Evolutionary conservation across 2,888 invertebrate genomes (phyloP).

Genomic region (Fragum sueziense): DNA sequence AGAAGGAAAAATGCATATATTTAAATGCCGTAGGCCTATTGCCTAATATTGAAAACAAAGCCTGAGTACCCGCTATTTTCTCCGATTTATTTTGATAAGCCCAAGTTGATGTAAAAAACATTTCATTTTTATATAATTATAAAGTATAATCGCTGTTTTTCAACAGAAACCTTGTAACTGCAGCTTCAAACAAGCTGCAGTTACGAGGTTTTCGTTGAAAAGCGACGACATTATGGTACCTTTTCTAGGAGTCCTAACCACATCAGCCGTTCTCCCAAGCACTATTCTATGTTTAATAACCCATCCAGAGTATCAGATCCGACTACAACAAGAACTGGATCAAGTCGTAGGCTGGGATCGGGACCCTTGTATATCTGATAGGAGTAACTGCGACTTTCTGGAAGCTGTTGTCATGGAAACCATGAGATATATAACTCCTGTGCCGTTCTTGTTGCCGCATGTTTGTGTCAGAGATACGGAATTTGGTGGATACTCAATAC

Average conservation of each 20-base stretch:
- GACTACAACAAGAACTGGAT: not conserved
- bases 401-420: not conserved
- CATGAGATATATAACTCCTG: not conserved
- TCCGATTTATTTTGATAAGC: too few species aligned
- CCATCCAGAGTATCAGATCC: not conserved
- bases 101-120: too few species aligned
- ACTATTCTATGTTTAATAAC: not conserved
- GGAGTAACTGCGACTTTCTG: not conserved
- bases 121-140: too few species aligned
- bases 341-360: not conserved
- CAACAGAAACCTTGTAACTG: too few species aligned
- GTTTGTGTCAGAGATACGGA: not conserved
- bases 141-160: too few species aligned
- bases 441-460: not conserved
- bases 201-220: too few species aligned
- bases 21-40: too few species aligned
- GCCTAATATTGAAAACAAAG: too few species aligned
- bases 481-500: conserved; percentile 3
- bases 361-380: not conserved
- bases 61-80: too few species aligned
- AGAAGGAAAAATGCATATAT: too few species aligned
- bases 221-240: too few species aligned
- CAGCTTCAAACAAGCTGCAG: too few species aligned
- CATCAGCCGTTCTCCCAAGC: not conserved
- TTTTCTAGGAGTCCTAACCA: not conserved